Evolutionary conservation across 1,140 invertebrate species (phyloP), one percentile per base, ranked within the genome.

Genomic region (Bicyclus anynana): DNA sequence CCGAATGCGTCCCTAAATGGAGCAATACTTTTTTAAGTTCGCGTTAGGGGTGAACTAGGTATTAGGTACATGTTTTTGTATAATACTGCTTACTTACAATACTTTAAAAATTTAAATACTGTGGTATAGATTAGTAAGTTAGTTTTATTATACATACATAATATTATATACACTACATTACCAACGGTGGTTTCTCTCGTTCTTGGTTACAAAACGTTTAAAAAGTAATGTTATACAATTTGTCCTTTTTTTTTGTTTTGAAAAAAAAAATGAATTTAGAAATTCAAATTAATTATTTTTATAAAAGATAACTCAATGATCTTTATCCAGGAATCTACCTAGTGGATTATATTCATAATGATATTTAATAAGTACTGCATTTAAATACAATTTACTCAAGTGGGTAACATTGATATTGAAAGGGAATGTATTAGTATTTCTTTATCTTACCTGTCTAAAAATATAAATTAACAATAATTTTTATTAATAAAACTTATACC

Each of bases 401-500:
- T 9, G 13, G 3, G 16, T 9, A 38, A 20, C 6, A 44, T 18
- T 20, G 9, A 20, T 40, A 49, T 7, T 55, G 13, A 40, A 50
- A 37, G 29, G 59, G 59, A 62, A 66, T 66, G 59, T 66, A 18
- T 53, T 50, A 66, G 64, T 66, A 62, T 42, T 47, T 37, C 12
- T n/a, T 5, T n/a, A 5, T 10, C 9, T 20, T 44, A 44, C 16
- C 10, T 20, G 12, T 12, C 4, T 20, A 20, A 20, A 18, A 44
- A 20, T 20, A 44, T 10, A 44, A 44, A n/a, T 18, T 42, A 20
- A 20, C 16, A 18, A 21, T 20, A 20, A 20, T 20, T 20, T 14
- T 44, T 20, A 44, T 0, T 57, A 57, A 57, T 51, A 57, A 56
- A 57, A 57, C 55, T 44, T 51, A 44, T 44, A 57, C 54, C 53